Evolutionary conservation across 2,113 vertebrate species (phyloP), one percentile per base, ranked within the genome.

Genomic region (Murina feae): DNA sequence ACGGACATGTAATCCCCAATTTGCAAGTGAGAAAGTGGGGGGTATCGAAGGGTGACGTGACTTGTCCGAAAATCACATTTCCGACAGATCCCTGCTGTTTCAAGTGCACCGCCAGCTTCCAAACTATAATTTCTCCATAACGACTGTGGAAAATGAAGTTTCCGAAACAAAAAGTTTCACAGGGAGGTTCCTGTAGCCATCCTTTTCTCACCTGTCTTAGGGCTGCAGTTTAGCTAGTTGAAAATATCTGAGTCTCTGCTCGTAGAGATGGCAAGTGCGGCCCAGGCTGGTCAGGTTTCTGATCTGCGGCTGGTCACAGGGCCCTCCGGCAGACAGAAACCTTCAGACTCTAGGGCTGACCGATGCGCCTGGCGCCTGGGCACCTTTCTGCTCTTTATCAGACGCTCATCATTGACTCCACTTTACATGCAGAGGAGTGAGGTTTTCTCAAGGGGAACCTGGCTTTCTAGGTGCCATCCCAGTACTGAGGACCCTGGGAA

Each of bases 1-100:
- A 51, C n/a, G 79, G 37, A 39, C 32, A 47, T 47, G 9, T 23
- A 44, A 92, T 44, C 58, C 58, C 60, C 49, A 42, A 5, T 86
- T 94, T 78, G 80, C 68, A 35, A 85, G 51, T 5, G 32, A 93
- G 60, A 39, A 71, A 71, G 11, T 51, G 21, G 63, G 87, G 87
- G 25, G 18, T 35, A 28, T 53, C 0, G 0, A 14, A 44, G 65
- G 71, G 28, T 55, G 25, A 51, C 18, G 51, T 21, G 28, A 69
- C 37, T 53, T 58, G 28, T 37, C 86, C 39, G 0, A 84, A 68
- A 68, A 69, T 30, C 83, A 53, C 9, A 30, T 23, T 71, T 74
- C 32, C 58, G 14, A 51, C 18, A 65, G 32, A 68, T 23, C 9
- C 5, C 53, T 30, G n/a, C 51, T 69, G 71, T 74, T 76, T 9